Evolutionary conservation across 2,888 invertebrate species (phyloP).

Genomic region (Dysmachus trigonus): DNA sequence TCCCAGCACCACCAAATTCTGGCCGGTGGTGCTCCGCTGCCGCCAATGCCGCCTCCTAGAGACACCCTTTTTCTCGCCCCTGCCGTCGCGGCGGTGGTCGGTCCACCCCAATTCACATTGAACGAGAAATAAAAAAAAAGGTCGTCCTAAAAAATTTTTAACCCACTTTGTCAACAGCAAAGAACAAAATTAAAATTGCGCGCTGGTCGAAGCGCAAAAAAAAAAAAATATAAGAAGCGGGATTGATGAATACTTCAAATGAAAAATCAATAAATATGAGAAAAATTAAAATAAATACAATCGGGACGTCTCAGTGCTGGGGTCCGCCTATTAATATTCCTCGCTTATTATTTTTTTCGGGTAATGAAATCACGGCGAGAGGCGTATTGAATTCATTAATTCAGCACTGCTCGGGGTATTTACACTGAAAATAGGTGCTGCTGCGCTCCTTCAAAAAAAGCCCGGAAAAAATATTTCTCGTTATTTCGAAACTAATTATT

Average conservation of each 20-base stretch:
- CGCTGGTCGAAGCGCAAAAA: not conserved
- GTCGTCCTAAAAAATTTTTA: slow-evolving; percentile 28
- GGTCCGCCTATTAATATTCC: slow-evolving; percentile 34
- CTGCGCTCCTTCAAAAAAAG: not conserved
- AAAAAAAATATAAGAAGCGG: slow-evolving; percentile 6
- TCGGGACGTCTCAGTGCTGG: slow-evolving; percentile 3
- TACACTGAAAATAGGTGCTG: not conserved
- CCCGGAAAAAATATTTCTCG: not conserved
- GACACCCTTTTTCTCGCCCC: not conserved
- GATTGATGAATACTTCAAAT: slow-evolving; percentile 41
- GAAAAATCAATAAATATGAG: slow-evolving; percentile 42
- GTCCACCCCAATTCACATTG: not conserved
- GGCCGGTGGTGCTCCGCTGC: not conserved
- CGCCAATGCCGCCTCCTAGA: not conserved
- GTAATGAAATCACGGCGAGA: slow-evolving; percentile 25
- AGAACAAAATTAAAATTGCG: slow-evolving; percentile 37
- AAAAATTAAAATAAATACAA: slow-evolving; percentile 42
- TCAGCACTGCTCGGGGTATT: not conserved
- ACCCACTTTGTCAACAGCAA: slow-evolving; percentile 36
- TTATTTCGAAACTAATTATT: slow-evolving; percentile 5
- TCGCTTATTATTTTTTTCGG: slow-evolving; percentile 35
- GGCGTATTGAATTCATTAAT: slow-evolving; percentile 29
- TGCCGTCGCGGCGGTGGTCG: not conserved
- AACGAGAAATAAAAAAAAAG: not conserved
- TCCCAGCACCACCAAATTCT: slow-evolving; percentile 20